Evolutionary conservation across 2,888 invertebrate species (phyloP).

Genomic region (Drosophila neutralis): DNA sequence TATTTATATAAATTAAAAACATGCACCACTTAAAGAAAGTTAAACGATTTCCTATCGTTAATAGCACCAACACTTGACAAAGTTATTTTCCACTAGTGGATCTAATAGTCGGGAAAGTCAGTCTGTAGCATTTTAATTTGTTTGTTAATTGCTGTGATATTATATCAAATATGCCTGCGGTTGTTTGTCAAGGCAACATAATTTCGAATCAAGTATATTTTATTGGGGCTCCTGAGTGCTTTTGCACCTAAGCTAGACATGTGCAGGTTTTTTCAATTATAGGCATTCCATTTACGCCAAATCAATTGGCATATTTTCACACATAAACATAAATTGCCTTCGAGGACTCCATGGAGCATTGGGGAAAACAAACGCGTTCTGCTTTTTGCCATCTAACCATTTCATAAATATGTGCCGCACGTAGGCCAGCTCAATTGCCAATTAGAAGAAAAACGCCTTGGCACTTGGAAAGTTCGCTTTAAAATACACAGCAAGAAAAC

Average conservation of each 20-base stretch:
- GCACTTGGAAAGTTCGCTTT: conserved; percentile 53
- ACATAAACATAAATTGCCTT: conserved; percentile 75
- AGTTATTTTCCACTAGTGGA: neutral
- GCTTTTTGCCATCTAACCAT: conserved; percentile 44
- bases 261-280: conserved; percentile 53
- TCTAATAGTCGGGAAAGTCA: neutral
- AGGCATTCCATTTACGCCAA: conserved; percentile 51
- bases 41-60: no score
- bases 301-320: conserved; percentile 73
- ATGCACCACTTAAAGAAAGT: no score
- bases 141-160: conserved; percentile 24
- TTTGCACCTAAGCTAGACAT: conserved; percentile 12
- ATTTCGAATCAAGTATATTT: conserved; percentile 20
- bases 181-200: conserved; percentile 9
- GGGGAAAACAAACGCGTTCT: conserved; percentile 52
- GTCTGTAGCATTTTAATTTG: neutral
- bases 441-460: conserved; percentile 73
- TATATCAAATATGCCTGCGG: neutral
- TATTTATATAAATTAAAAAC: neutral
- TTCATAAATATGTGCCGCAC: conserved; percentile 77
- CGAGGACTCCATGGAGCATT: conserved; percentile 48
- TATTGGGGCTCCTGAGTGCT: conserved; percentile 32
- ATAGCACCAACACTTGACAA: neutral
- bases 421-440: conserved; percentile 81
- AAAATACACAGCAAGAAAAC: conserved; percentile 41